These are phyloP conservation scores for Poecile montanus DNA, from an alignment of 2,797 vertebrate species.

Conservation along the genomic window DNA sequence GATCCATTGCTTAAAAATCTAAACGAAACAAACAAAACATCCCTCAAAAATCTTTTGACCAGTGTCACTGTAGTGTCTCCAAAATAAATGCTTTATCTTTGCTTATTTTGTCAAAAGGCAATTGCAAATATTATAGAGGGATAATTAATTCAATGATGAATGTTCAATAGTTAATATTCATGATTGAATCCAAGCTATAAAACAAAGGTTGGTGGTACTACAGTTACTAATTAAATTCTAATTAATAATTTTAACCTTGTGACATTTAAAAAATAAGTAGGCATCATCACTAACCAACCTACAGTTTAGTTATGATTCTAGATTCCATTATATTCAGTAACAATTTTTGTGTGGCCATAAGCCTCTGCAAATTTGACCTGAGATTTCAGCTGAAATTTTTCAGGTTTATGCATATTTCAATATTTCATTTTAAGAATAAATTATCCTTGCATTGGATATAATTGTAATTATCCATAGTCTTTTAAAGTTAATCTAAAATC, in stretches of 20 bases:
- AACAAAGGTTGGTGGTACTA: constrained; percentile 44
- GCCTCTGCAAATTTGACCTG: constrained; percentile 36
- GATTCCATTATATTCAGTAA: constrained; percentile 28
- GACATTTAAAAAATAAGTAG: constrained; percentile 63
- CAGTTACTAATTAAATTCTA: constrained; percentile 64
- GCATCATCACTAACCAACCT: constrained; percentile 46
- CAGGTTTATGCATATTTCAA: constrained; percentile 1
- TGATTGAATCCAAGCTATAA: constrained; percentile 58
- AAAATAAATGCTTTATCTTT: background rate
- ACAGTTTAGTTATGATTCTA: constrained; percentile 42
- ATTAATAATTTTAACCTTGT: constrained; percentile 61
- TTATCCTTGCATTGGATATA: constrained; percentile 35
- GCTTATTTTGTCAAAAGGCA: constrained; percentile 15
- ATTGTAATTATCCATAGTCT: constrained; percentile 47
- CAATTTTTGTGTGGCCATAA: constrained; percentile 27
- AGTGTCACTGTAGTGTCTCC: background rate
- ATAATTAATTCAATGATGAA: constrained; percentile 21
- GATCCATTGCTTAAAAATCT: background rate
- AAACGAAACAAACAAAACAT: background rate
- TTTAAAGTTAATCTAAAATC: constrained; percentile 46
- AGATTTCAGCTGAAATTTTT: constrained; percentile 41
- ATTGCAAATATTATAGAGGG: constrained; percentile 3
- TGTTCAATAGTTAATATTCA: constrained; percentile 34
- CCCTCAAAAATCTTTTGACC: background rate
- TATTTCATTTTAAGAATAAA: constrained; percentile 43